Base-by-base conservation (phyloP, 2,797 vertebrate genomes). In the Alca torda region DNA sequence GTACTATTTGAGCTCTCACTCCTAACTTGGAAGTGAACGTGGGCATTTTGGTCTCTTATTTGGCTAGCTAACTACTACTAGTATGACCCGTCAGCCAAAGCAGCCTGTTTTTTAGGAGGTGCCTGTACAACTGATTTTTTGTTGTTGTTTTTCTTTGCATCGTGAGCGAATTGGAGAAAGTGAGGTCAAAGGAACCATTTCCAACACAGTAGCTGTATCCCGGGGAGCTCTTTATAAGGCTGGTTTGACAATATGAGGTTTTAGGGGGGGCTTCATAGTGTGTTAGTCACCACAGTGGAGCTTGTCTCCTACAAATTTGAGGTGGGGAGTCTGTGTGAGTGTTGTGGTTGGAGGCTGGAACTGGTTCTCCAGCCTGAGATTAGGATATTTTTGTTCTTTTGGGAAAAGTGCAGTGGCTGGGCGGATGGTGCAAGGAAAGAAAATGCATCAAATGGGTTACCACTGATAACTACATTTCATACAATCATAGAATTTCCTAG, bases 251-350 rank as follows among this genome's bases (percentile, higher is more conserved):
- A 6, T 11, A 11, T 17, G n/a, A 2, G 4, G 43, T 89, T 88
- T 56, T 57, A 15, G 28, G 19, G 63, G 63, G 46, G 17, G 6
- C 3, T 1, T 2, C 28, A 4, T 1, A 2, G 16, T 45, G 16
- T 39, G 15, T 25, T 70, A 23, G 31, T 54, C 20, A 19, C 46
- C 37, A 39, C 30, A 48, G 23, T 24, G 24, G 41, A 80, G 30
- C 9, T 74, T 51, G 23, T 41, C 39, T 82, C 15, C 26, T 77
- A 13, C 31, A 69, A 45, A 51, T 56, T 10, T 45, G 19, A 82
- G 41, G 13, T 72, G 84, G n/a, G 11, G 15, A 53, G 18, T 35
- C 16, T 12, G 4, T 50, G n/a, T 5, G 1, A 60, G 28, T 56
- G 35, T 17, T 90, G n/a, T 54, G 30, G 21, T 61, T 92, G 37